These are phyloP conservation scores for Pungitius pungitius DNA, from an alignment of 2,113 vertebrate genomes.

Conservation along the genomic window DNA sequence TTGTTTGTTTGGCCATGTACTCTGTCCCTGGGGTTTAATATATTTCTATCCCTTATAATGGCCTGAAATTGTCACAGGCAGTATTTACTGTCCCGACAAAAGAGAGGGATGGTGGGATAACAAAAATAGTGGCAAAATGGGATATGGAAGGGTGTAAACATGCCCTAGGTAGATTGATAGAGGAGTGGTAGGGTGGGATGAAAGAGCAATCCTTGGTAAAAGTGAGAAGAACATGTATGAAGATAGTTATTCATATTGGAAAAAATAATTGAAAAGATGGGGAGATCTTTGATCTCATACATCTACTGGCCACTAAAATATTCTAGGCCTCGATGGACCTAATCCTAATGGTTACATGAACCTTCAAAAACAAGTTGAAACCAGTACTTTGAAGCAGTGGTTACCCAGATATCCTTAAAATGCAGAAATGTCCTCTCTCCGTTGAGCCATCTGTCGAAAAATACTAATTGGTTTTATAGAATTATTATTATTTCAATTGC, in stretches of 20 bases:
- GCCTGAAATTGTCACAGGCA: constrained; percentile 29
- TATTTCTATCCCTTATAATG: constrained; percentile 22
- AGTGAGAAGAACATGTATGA: constrained; percentile 4
- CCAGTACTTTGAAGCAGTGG: background rate
- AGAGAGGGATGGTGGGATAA: background rate
- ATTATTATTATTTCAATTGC: too few relatives aligned
- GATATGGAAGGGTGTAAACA: constrained; percentile 29
- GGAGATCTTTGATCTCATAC: background rate
- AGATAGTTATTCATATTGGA: background rate
- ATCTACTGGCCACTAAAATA: background rate
- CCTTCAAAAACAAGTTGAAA: background rate
- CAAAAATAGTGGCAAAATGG: constrained; percentile 15
- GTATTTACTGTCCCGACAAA: constrained; percentile 40
- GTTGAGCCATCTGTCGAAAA: too few relatives aligned
- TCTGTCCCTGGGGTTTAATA: constrained; percentile 20
- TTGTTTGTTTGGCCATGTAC: constrained; percentile 25
- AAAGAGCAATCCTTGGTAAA: background rate
- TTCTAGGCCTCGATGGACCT: background rate
- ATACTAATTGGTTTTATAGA: too few relatives aligned
- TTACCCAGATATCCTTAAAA: background rate
- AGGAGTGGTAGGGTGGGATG: background rate
- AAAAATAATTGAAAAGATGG: background rate
- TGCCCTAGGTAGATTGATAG: background rate
- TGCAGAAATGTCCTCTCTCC: background rate
- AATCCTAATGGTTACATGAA: background rate